Base-by-base conservation (phyloP, 2,797 vertebrate species). In the Morelia viridis region DNA sequence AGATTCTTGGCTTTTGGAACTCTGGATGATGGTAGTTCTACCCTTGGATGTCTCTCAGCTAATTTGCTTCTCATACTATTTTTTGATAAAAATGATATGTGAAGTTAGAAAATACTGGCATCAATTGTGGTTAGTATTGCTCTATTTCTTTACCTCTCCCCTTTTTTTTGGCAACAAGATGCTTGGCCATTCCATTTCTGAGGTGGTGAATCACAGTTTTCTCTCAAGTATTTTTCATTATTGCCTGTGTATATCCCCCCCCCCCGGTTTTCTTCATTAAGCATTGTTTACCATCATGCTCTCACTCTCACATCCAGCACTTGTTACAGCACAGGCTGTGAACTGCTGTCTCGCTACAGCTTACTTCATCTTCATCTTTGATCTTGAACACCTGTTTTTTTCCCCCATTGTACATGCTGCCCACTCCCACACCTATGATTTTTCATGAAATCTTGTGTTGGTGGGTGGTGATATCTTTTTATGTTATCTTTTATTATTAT, bases 101-200 rank as follows among this genome's bases (percentile, higher is more conserved):
- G n/a, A 57, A 57, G 65, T 35, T 85, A 9, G 46, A 62, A 41
- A 6, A n/a, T 53, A 31, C 58, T 50, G 41, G 65, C 53, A 24
- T 62, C 61, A 31, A 19, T 5, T 60, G 46, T 53, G n/a, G 17
- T 61, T 31, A 26, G n/a, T 83, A 3, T 28, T 41, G 19, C 7
- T 91, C 6, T 64, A 19, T 62, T 46, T 5, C 31, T 35, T 60
- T 1, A 11, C 11, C 90, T 9, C 2, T 4, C 26, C 3, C 5
- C 2, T 90, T 58, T 41, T n/a, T 62, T 64, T 95, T 96, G 93
- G 96, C 94, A 95, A 7, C 85, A 89, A 46, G 83, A 24, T 31
- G 2, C 93, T 68, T 90, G 60, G 95, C 93, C 94, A 17, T 94
- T 46, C 92, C 90, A 96, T 96, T 96, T 57, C 88, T 93, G 94